Base-by-base conservation (phyloP, 2,113 vertebrate species). In the Solea senegalensis region DNA sequence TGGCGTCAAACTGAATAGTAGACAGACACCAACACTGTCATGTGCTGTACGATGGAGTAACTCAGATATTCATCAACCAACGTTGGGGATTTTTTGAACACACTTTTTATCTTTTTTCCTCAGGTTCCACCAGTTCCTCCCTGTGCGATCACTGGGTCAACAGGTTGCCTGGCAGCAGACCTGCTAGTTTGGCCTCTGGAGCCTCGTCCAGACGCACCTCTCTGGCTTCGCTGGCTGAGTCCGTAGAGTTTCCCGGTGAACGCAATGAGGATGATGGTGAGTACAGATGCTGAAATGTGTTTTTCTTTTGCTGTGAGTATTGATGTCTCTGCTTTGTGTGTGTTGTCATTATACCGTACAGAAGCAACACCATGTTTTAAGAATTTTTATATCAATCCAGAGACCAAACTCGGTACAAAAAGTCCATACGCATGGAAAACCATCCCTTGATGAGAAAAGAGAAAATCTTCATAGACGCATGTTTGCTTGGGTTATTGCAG, bases 81-180 rank as follows among this genome's bases (percentile, higher is more conserved):
- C 21, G 1, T 21, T 21, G 1, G 21, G 21, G 21, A 21, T 21
- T 21, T 21, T 21, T 21, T 21, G 21, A 21, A 21, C 21, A 21
- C 21, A 21, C 21, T 21, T 10, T 48, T 48, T 48, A 5, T 48
- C 12, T 48, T 48, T 61, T 40, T 56, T 39, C 3, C 76, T 94
- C 88, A 99, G 98, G 98, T 56, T 99, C 98, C 79, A 99, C 97
- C 3, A 99, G 97, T 84, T 99, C 98, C 0, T 99, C 97, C 0
- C 88, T 99, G 72, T 99, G 97, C 3, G 97, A 99, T 75, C 98
- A 99, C 94, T 99, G 98, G 98, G 86, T 99, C 74, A 99, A 97
- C 87, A 94, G 97, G 9, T 91, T 99, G 9, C 95, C 96, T 0
- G 97, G 97, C 27, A 99, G 97, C 91, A 93, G 95, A 81, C 96